phyloP scores from a whole-genome alignment of 2,797 vertebrate genomes.

The Phoeniculus purpureus region DNA sequence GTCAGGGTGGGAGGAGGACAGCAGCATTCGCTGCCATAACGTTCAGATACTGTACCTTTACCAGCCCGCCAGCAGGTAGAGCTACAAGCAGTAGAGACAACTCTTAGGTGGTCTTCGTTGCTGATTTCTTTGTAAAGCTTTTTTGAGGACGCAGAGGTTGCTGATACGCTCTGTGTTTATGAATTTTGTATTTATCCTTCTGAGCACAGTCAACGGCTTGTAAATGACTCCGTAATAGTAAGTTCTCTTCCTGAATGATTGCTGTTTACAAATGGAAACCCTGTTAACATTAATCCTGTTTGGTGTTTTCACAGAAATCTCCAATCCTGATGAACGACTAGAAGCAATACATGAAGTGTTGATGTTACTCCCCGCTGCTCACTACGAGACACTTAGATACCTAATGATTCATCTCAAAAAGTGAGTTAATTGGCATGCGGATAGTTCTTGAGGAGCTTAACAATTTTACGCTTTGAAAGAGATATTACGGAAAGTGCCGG shows the following conservation, averaged over 20 bases:
- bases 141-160: neutral
- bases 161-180: neutral
- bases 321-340: conserved; percentile 89
- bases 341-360: conserved; percentile 94
- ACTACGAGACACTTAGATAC: conserved; percentile 93
- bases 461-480: conserved; percentile 40
- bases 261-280: conserved; percentile 17
- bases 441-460: conserved; percentile 12
- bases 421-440: conserved; percentile 71
- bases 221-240: conserved; percentile 42
- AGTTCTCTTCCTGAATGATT: conserved; percentile 36
- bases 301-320: conserved; percentile 82
- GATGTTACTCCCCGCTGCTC: conserved; percentile 94
- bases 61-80: neutral
- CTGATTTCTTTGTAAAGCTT: neutral
- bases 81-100: neutral
- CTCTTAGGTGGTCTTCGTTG: neutral
- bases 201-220: conserved; percentile 16
- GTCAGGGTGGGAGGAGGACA: neutral
- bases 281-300: conserved; percentile 23
- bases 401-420: conserved; percentile 86
- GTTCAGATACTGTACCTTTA: neutral
- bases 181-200: conserved; percentile 22
- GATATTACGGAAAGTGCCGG: neutral
- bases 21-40: neutral